A percentile compares a stretch with the other conserved stretches of the same genome.
phyloP scores from a whole-genome alignment of 2,888 invertebrate genomes.

The Agrilus mali region DNA sequence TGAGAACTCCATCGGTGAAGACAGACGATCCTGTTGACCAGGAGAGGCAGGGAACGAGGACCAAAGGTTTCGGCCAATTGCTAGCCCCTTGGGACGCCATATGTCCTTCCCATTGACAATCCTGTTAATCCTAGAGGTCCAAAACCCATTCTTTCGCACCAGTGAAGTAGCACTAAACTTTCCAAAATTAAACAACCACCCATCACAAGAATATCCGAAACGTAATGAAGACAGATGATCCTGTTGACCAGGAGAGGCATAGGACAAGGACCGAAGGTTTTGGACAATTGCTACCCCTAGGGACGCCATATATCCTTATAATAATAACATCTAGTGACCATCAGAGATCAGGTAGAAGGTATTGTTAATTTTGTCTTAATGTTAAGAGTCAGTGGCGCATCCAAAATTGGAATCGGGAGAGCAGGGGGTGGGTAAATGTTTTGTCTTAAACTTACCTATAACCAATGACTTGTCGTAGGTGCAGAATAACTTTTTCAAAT shows the following conservation, averaged over 20 bases:
- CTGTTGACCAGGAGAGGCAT: too few relatives aligned
- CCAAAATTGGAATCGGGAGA: too few relatives aligned
- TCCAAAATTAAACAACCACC: slow-evolving; percentile 93
- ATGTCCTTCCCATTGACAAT: slow-evolving; percentile 95
- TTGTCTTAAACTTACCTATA: slow-evolving; percentile 39
- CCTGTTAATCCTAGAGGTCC: slow-evolving; percentile 92
- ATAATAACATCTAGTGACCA: too few relatives aligned
- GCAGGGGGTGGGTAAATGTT: too few relatives aligned
- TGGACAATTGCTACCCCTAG: too few relatives aligned
- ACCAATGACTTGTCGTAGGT: slow-evolving; percentile 81
- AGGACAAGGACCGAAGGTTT: too few relatives aligned
- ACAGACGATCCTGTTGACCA: slow-evolving; percentile 96
- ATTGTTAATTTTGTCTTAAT: too few relatives aligned
- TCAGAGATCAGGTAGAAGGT: too few relatives aligned
- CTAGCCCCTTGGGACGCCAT: slow-evolving; percentile 97
- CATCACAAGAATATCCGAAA: slow-evolving; percentile 98
- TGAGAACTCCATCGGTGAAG: slow-evolving; percentile 92
- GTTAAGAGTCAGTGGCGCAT: too few relatives aligned
- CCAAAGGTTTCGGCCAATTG: slow-evolving; percentile 89
- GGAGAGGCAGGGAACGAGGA: slow-evolving; percentile 88
- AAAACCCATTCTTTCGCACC: slow-evolving; percentile 84
- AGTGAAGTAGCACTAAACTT: slow-evolving; percentile 80
- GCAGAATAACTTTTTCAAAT: slow-evolving; percentile 84
- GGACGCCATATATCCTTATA: too few relatives aligned
- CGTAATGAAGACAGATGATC: slow-evolving; percentile 86